phyloP scores from a whole-genome alignment of 2,797 vertebrate genomes.

The Capromys pilorides region DNA sequence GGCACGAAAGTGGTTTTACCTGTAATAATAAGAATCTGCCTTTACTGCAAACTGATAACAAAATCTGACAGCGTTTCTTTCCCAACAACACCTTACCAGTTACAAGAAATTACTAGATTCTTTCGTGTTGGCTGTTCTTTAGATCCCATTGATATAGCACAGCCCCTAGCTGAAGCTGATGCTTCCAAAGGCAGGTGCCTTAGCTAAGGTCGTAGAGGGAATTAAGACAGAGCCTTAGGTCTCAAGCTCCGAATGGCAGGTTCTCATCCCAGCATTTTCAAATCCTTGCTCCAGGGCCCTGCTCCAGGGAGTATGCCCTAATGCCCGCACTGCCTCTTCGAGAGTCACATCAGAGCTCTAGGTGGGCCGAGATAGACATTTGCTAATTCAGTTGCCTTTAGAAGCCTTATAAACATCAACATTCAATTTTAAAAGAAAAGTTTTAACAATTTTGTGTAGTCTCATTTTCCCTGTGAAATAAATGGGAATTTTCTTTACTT shows the following conservation, averaged over 20 bases:
- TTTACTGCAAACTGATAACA: background rate
- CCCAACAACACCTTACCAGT: background rate
- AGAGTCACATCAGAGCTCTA: background rate
- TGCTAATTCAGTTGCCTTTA: background rate
- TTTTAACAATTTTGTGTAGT: background rate
- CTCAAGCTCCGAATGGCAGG: background rate
- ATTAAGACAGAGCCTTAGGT: background rate
- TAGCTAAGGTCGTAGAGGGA: background rate
- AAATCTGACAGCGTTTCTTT: background rate
- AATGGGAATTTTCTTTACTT: background rate
- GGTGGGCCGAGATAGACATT: background rate
- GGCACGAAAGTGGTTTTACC: background rate
- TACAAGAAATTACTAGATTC: background rate
- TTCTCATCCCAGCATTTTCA: background rate
- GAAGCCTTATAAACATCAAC: background rate
- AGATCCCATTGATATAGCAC: background rate
- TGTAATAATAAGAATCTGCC: background rate
- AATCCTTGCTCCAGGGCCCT: background rate
- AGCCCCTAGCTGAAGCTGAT: background rate
- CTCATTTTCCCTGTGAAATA: background rate
- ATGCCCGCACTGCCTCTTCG: background rate
- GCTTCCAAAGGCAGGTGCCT: background rate
- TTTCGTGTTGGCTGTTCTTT: background rate
- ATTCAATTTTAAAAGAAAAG: background rate
- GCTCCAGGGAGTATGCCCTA: background rate